These are phyloP conservation scores for Empidonax traillii DNA, from an alignment of 2,113 vertebrate genomes.

Conservation along the genomic window DNA sequence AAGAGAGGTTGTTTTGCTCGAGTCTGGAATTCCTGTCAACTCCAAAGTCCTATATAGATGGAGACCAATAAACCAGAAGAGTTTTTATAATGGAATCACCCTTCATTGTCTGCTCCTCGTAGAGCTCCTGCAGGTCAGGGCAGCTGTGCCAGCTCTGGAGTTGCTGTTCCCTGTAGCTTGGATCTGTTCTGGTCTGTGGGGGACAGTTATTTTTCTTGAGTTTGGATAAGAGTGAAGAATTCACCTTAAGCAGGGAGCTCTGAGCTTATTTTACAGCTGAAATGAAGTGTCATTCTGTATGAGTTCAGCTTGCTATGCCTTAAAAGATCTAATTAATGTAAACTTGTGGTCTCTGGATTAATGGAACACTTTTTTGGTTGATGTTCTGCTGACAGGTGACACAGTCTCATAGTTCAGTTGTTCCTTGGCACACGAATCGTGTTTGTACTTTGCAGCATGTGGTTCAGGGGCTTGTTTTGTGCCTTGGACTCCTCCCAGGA, in stretches of 20 bases:
- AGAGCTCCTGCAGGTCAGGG: neutral
- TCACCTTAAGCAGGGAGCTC: neutral
- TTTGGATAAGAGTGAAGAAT: neutral
- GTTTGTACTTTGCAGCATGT: neutral
- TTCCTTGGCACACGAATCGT: neutral
- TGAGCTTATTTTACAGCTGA: neutral
- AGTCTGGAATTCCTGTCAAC: neutral
- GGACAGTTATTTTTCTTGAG: neutral
- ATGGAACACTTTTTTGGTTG: neutral
- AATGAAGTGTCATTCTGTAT: neutral
- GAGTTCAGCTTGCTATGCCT: neutral
- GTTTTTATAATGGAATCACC: neutral
- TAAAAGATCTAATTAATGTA: neutral
- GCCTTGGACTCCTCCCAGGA: neutral
- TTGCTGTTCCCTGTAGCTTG: neutral
- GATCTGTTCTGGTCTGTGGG: neutral
- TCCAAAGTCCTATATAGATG: neutral
- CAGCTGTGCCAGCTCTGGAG: neutral
- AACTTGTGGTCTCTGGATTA: neutral
- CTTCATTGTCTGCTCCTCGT: accelerated
- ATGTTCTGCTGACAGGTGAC: neutral
- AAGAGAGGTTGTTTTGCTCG: neutral
- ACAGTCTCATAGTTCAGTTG: neutral
- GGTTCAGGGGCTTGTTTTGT: neutral
- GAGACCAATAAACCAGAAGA: neutral